Evolutionary conservation across 2,113 vertebrate species (phyloP).

Genomic region (Syngnathus floridae): DNA sequence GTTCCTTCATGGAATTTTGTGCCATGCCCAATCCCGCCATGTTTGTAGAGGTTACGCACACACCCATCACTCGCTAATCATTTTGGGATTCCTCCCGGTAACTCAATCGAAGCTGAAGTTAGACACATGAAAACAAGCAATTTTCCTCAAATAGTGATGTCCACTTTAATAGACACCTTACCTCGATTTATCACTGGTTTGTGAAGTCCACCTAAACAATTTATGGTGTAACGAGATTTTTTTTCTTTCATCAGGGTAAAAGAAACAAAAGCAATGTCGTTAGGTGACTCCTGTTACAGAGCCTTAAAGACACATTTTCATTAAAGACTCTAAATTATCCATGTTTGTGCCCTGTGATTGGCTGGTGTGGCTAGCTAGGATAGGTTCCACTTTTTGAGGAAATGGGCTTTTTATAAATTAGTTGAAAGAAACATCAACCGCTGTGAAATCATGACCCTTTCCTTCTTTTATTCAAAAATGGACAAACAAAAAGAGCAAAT

Average conservation of each 20-base stretch:
- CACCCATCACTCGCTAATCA: background rate
- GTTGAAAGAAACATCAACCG: background rate
- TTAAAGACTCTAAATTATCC: too few species aligned
- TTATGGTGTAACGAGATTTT: background rate
- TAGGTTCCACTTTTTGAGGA: background rate
- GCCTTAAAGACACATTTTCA: too few species aligned
- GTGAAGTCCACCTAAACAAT: background rate
- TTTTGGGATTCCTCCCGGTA: slow-evolving; percentile 10
- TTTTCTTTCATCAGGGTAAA: background rate
- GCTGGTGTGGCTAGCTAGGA: background rate
- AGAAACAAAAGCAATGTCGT: background rate
- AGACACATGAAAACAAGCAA: background rate
- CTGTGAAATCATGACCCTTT: background rate
- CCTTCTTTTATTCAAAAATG: slow-evolving; percentile 6
- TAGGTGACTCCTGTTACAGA: background rate
- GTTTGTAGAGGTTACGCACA: slow-evolving; percentile 23
- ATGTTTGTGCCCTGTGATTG: too few species aligned
- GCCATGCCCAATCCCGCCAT: slow-evolving; percentile 31
- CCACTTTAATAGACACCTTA: background rate
- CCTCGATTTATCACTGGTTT: background rate
- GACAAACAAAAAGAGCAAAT: background rate
- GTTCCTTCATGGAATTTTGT: slow-evolving; percentile 30
- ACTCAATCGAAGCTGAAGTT: background rate
- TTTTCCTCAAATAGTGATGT: background rate
- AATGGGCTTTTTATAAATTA: background rate